Conservation (phyloP, 2,888 invertebrate genomes). For the Terebella lapidaria region DNA sequence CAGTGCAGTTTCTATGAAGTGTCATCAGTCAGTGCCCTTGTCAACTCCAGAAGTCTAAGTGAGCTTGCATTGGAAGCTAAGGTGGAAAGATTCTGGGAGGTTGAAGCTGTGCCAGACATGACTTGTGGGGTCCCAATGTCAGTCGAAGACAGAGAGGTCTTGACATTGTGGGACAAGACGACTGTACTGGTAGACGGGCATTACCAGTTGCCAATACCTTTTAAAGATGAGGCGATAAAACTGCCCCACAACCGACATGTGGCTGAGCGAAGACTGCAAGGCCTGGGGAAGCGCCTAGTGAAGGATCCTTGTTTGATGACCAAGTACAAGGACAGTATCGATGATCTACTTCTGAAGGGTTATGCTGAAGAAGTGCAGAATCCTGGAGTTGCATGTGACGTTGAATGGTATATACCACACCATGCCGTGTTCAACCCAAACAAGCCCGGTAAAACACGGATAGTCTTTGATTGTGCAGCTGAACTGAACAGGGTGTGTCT, state of each 20-base stretch:
- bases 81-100: constrained; percentile 1
- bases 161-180: background rate
- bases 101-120: background rate
- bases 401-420: constrained; percentile 21
- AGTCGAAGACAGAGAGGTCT: background rate
- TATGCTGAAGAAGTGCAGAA: constrained; percentile 3
- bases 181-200: background rate
- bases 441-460: constrained; percentile 7
- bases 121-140: background rate
- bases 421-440: constrained; percentile 15
- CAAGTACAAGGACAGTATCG: background rate
- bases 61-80: background rate
- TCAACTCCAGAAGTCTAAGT: background rate
- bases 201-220: constrained; percentile 1
- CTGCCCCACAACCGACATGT: constrained; percentile 11
- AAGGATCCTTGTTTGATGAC: background rate
- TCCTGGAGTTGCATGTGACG: no score
- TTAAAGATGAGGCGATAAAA: background rate
- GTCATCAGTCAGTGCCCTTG: background rate
- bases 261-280: background rate
- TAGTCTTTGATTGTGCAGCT: constrained; percentile 14
- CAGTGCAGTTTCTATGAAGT: background rate
- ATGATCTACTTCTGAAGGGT: background rate
- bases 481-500: background rate
- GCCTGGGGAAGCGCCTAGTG: background rate